These are phyloP conservation scores for Adelges cooleyi DNA, from an alignment of 1,140 invertebrate genomes.

Conservation along the genomic window DNA sequence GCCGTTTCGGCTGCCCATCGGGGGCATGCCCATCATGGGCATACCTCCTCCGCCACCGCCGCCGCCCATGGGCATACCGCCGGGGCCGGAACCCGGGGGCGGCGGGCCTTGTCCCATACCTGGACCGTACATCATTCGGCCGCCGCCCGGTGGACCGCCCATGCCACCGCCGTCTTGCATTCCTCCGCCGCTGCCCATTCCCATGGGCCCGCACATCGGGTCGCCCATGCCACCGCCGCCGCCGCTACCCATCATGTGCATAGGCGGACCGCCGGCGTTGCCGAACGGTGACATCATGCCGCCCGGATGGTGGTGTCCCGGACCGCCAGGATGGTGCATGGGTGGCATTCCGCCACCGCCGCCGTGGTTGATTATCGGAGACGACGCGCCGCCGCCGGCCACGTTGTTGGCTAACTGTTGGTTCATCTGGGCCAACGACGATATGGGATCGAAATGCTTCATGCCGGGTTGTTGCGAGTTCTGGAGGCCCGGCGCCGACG, in stretches of 20 bases:
- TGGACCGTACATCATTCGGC: constrained; percentile 37
- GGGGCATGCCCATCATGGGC: constrained; percentile 26
- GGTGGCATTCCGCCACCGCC: constrained; percentile 30
- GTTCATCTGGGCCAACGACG: constrained; percentile 86
- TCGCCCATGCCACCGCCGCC: constrained; percentile 39
- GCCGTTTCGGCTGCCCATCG: neutral
- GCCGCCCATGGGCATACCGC: neutral
- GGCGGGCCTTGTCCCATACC: constrained; percentile 32
- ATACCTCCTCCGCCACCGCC: constrained; percentile 23
- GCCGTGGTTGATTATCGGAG: constrained; percentile 41
- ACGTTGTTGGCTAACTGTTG: constrained; percentile 74
- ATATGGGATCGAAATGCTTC: constrained; percentile 75
- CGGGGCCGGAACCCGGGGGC: neutral
- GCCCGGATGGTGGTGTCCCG: constrained; percentile 31
- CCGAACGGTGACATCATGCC: constrained; percentile 42
- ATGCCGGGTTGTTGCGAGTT: constrained; percentile 41
- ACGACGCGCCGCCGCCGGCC: constrained; percentile 38
- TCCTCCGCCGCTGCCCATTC: constrained; percentile 37
- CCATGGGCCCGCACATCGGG: constrained; percentile 39
- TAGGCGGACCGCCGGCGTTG: constrained; percentile 36
- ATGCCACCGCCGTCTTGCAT: constrained; percentile 35
- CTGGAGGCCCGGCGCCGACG: constrained; percentile 33
- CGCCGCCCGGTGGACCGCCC: constrained; percentile 40
- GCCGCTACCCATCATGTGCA: constrained; percentile 45
- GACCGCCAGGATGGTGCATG: constrained; percentile 40